Conservation (phyloP, 2,113 vertebrate genomes). For the Anolis sagrei region DNA sequence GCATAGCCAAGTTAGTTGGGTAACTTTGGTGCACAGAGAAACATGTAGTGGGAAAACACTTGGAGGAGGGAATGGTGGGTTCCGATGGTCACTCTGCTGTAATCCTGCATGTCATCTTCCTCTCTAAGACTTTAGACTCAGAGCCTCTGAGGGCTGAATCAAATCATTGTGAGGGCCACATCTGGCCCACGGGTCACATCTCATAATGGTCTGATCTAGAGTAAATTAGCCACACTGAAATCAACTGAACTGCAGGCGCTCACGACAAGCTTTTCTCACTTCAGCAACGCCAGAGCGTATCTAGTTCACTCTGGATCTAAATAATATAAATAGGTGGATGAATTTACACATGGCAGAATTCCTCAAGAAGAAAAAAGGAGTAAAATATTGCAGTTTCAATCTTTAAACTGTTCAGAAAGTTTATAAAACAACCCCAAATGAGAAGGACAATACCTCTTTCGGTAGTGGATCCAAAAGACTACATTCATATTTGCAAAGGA, state of each 20-base stretch:
- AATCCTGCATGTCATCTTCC: no score
- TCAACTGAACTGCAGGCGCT: neutral
- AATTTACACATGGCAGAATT: neutral
- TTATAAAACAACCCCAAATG: neutral
- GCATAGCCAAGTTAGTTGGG: no score
- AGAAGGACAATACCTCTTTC: conserved; percentile 72
- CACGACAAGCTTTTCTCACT: neutral
- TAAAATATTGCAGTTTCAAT: neutral
- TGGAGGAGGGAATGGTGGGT: no score
- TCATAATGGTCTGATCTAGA: no score
- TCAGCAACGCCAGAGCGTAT: neutral
- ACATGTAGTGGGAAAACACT: no score
- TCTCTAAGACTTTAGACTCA: no score
- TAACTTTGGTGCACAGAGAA: no score
- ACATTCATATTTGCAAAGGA: conserved; percentile 83
- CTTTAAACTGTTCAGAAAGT: neutral
- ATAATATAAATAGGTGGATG: neutral
- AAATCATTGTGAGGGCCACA: no score
- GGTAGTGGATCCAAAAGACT: conserved; percentile 80
- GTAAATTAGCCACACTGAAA: neutral
- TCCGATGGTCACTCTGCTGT: no score
- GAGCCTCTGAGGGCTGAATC: no score
- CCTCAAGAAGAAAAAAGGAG: neutral
- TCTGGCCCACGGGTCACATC: no score
- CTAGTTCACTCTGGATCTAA: neutral